Evolutionary conservation across 2,888 invertebrate species (phyloP).

Genomic region (Drosophila conformis): DNA sequence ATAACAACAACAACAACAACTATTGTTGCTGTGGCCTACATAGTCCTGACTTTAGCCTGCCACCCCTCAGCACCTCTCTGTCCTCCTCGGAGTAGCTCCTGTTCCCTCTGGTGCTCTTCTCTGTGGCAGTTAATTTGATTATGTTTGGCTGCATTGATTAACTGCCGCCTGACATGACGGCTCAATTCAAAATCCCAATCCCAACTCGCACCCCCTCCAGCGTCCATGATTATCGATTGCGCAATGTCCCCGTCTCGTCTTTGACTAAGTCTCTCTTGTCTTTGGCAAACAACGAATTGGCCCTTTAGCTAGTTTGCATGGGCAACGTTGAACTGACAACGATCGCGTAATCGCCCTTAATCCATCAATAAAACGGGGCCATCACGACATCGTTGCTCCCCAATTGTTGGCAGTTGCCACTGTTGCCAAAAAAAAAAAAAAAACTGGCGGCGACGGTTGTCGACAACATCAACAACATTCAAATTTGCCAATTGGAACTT

Average conservation of each 20-base stretch:
- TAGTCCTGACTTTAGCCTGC: conserved; percentile 58
- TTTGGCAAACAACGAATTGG: conserved; percentile 66
- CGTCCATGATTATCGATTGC: conserved; percentile 81
- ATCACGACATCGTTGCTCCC: conserved; percentile 79
- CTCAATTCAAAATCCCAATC: conserved; percentile 82
- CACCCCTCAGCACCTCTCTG: background rate
- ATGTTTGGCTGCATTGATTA: conserved; percentile 82
- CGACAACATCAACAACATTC: conserved; percentile 76
- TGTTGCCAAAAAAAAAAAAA: conserved; percentile 43
- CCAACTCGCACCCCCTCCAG: conserved; percentile 41
- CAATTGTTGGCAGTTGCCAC: conserved; percentile 65
- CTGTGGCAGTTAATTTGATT: conserved; percentile 77
- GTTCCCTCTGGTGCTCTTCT: conserved; percentile 53
- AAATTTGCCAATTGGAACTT: conserved; percentile 74
- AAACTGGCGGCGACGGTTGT: conserved; percentile 58
- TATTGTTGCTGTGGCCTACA: conserved; percentile 64
- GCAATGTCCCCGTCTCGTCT: conserved; percentile 68
- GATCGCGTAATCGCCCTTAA: conserved; percentile 84
- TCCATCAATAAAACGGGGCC: conserved; percentile 84
- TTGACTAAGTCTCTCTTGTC: conserved; percentile 46
- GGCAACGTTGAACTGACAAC: conserved; percentile 70
- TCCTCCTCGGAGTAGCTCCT: background rate
- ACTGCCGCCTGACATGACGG: conserved; percentile 84
- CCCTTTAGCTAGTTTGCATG: conserved; percentile 60
- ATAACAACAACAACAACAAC: conserved; percentile 20